Percentiles rank a stretch among this genome's conserved stretches.
These are phyloP conservation scores for Lithophane socia DNA, from an alignment of 2,888 invertebrate genomes.

Conservation along the genomic window DNA sequence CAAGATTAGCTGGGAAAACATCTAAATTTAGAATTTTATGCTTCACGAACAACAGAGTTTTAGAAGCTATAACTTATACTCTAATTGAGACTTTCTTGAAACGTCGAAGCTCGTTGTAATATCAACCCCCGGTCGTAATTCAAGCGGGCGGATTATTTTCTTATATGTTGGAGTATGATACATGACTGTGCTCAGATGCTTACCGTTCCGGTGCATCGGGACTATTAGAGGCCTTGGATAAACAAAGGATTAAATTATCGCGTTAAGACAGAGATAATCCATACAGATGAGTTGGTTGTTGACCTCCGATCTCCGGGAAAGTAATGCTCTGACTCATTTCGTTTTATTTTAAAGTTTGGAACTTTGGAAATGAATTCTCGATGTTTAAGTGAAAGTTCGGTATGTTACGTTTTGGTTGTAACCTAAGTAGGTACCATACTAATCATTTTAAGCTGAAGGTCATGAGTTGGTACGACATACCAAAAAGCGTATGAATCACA, in stretches of 20 bases:
- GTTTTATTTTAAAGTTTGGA: conserved; percentile 68
- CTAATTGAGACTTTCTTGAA: conserved; percentile 73
- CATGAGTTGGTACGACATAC: neutral
- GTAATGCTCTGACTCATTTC: conserved; percentile 74
- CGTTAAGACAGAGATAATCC: conserved; percentile 88
- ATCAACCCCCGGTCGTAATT: conserved; percentile 80
- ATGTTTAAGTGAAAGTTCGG: conserved; percentile 11
- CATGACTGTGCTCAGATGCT: conserved; percentile 83
- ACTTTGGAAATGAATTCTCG: conserved; percentile 50
- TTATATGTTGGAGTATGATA: conserved; percentile 86
- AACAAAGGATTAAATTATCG: conserved; percentile 90
- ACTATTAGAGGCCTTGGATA: conserved; percentile 89
- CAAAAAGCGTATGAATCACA: neutral
- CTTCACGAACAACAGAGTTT: conserved; percentile 64
- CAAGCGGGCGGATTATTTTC: conserved; percentile 86
- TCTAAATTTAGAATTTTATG: conserved; percentile 56
- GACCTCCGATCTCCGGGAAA: conserved; percentile 82
- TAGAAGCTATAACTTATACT: conserved; percentile 73
- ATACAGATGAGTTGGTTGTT: conserved; percentile 88
- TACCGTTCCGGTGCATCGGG: conserved; percentile 82
- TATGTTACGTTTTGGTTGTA: neutral
- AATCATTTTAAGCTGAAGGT: neutral
- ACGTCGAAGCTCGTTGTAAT: conserved; percentile 77
- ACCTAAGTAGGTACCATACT: neutral
- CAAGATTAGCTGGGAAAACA: conserved; percentile 44